A percentile compares a stretch with the other conserved stretches of the same genome.
Conservation (phyloP, 2,113 vertebrate genomes). For the Lycaon pictus region DNA sequence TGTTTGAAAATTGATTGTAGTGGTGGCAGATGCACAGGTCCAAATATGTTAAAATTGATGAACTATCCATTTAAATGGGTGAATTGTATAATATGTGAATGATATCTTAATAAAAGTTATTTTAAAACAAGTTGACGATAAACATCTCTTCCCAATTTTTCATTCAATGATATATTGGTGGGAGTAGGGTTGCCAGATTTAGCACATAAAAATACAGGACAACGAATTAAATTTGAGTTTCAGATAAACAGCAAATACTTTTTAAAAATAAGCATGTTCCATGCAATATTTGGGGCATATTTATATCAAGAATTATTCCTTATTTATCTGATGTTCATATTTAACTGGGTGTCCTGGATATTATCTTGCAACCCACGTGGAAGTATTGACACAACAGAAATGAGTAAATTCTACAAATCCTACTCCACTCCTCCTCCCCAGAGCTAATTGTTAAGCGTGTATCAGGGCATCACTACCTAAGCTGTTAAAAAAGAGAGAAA, state of each 20-base stretch:
- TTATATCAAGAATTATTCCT: slow-evolving; percentile 6
- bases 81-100: background rate
- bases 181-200: background rate
- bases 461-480: background rate
- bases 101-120: background rate
- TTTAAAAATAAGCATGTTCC: background rate
- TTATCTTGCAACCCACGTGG: background rate
- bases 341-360: background rate
- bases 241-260: background rate
- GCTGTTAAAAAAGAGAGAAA: background rate
- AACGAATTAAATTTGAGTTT: slow-evolving; percentile 10
- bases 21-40: background rate
- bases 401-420: background rate
- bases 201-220: background rate
- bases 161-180: background rate
- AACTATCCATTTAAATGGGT: background rate
- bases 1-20: background rate
- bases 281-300: background rate
- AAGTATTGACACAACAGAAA: background rate
- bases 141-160: background rate
- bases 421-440: background rate
- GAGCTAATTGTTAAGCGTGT: background rate
- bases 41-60: background rate
- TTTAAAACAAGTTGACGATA: background rate
- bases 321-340: background rate